These are phyloP conservation scores for Lacerta agilis DNA, from an alignment of 2,797 vertebrate species.

Conservation along the genomic window DNA sequence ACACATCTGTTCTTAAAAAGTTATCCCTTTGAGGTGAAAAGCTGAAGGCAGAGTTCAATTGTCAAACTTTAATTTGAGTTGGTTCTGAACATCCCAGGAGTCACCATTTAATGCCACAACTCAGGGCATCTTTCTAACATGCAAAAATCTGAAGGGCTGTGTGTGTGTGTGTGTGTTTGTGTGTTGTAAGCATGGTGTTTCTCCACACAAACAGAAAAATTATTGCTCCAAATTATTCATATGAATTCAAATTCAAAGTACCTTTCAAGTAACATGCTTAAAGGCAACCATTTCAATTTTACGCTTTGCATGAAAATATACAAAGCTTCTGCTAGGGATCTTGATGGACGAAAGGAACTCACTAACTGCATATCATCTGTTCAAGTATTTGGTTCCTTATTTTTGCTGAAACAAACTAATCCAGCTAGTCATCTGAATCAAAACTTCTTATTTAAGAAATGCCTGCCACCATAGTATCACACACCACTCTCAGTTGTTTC, in stretches of 20 bases:
- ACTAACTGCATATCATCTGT: not conserved
- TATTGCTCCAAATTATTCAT: not conserved
- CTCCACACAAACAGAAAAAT: no score
- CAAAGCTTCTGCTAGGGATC: not conserved
- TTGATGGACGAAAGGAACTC: not conserved
- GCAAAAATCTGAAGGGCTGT: not conserved
- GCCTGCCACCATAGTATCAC: no score
- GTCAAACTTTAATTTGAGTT: not conserved
- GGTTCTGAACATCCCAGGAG: not conserved
- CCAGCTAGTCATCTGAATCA: no score
- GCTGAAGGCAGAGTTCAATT: not conserved
- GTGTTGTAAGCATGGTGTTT: no score
- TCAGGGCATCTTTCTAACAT: not conserved
- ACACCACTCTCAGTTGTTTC: no score
- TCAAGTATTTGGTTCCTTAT: not conserved
- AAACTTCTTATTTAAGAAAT: no score
- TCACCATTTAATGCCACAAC: not conserved
- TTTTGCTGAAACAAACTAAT: no score
- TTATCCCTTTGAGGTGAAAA: no score
- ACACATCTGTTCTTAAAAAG: not conserved
- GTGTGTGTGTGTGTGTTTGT: no score
- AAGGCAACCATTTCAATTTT: not conserved
- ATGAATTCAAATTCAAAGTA: not conserved
- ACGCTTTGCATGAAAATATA: not conserved
- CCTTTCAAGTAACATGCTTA: not conserved